Base-by-base conservation (phyloP, 2,888 invertebrate genomes). In the Strigamia transsilvanica region DNA sequence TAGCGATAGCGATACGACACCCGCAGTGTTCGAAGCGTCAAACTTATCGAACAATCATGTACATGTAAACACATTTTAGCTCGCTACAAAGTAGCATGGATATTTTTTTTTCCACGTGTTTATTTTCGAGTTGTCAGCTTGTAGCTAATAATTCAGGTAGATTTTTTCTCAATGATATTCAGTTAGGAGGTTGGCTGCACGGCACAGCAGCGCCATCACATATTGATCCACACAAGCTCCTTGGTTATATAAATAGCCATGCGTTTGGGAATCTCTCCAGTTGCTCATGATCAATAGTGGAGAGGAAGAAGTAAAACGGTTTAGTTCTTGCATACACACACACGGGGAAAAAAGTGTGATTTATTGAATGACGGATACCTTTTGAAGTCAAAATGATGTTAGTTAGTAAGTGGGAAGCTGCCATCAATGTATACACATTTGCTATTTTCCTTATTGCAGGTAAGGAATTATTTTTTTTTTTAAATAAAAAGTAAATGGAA, bases 221-320 rank as follows among this genome's bases (percentile, higher is more conserved):
- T 56, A 56, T 56, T 56, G 56, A 56, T 56, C 56, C 56, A 9
- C 9, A 7, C 56, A 56, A 56, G 56, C 56, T 56, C 9, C 56
- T 56, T 56, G 56, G 56, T 56, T 56, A 56, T 56, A 56, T 56
- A 56, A 56, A 56, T 56, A 56, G 56, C 56, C 56, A 56, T 56
- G 56, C 56, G 56, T 56, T 56, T 56, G 56, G 56, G 56, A 56
- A 56, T 56, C 56, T 56, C 56, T 56, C 56, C 56, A 56, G 56
- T 56, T 56, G 56, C 56, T 56, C 56, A 56, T 56, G 56, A 56
- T 56, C 56, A 56, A 56, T 56, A 56, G 56, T 56, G n/a, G 56
- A 56, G 56, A 56, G 56, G 56, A 56, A 56, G 56, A 56, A 56
- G 56, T 56, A 56, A 56, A 56, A n/a, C 56, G 56, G 56, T 56